These are phyloP conservation scores for Elanus axillaris DNA, from an alignment of 2,113 vertebrate species.

Conservation along the genomic window DNA sequence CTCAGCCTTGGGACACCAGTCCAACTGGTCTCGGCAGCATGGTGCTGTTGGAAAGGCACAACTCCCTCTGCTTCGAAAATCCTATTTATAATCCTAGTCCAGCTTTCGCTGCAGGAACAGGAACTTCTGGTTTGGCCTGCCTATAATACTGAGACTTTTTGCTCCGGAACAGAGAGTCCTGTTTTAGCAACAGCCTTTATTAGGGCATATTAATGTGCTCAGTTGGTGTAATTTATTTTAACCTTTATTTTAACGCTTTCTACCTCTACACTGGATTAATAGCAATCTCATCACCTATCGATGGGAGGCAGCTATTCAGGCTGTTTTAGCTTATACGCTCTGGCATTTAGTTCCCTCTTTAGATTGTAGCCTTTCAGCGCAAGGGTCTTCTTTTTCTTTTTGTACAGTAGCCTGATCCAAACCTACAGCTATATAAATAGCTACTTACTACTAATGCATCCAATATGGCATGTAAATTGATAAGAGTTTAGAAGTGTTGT, in stretches of 20 bases:
- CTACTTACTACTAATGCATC: neutral
- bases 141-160: slow-evolving; percentile 21
- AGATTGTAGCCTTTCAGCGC: neutral
- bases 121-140: slow-evolving; percentile 40
- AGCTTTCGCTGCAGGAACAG: neutral
- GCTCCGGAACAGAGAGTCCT: slow-evolving; percentile 42
- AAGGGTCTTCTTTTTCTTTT: neutral
- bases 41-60: neutral
- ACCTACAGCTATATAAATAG: neutral
- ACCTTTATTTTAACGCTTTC: slow-evolving; percentile 30
- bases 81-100: slow-evolving; percentile 3
- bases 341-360: neutral
- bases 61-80: neutral
- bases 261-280: neutral
- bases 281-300: neutral
- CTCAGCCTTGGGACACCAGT: neutral
- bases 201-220: slow-evolving; percentile 23
- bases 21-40: neutral
- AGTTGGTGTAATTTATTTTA: slow-evolving; percentile 32
- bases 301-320: neutral
- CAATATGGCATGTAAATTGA: neutral
- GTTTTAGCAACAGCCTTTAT: slow-evolving; percentile 36
- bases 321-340: neutral
- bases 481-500: neutral
- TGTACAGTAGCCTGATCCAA: neutral